A percentile compares a stretch with the other conserved stretches of the same genome.
These are phyloP conservation scores for Epizoanthus ramosus DNA, from an alignment of 92 coral and sea anemone species.

Conservation along the genomic window DNA sequence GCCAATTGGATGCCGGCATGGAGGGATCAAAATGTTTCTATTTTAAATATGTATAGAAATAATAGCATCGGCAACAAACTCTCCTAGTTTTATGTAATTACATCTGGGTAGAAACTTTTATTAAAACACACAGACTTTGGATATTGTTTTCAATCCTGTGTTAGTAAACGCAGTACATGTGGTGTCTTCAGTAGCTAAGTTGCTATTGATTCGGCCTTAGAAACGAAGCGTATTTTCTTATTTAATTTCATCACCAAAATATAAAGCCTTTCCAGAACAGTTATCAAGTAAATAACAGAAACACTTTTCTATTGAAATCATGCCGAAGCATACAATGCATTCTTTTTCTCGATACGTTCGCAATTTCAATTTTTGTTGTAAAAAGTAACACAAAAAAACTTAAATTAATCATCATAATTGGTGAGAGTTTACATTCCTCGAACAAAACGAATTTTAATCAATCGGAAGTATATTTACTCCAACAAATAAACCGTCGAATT, in stretches of 20 bases:
- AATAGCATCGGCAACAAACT: too few species aligned
- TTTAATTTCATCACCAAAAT: not conserved
- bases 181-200: not conserved
- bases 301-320: too few species aligned
- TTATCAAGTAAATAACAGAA: not conserved
- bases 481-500: not conserved
- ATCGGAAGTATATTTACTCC: not conserved
- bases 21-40: too few species aligned
- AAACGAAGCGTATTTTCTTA: not conserved
- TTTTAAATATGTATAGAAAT: too few species aligned
- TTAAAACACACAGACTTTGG: not conserved
- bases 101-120: constrained; percentile 7
- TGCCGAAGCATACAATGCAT: too few species aligned
- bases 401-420: not conserved
- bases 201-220: not conserved
- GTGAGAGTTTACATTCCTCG: not conserved
- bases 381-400: not conserved
- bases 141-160: constrained; percentile 10
- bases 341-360: too few species aligned
- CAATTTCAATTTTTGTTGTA: not conserved
- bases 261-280: not conserved
- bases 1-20: too few species aligned
- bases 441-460: not conserved
- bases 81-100: too few species aligned
- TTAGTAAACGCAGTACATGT: not conserved